Conservation (phyloP, 2,888 invertebrate species). For the Aleiodes alternator region DNA sequence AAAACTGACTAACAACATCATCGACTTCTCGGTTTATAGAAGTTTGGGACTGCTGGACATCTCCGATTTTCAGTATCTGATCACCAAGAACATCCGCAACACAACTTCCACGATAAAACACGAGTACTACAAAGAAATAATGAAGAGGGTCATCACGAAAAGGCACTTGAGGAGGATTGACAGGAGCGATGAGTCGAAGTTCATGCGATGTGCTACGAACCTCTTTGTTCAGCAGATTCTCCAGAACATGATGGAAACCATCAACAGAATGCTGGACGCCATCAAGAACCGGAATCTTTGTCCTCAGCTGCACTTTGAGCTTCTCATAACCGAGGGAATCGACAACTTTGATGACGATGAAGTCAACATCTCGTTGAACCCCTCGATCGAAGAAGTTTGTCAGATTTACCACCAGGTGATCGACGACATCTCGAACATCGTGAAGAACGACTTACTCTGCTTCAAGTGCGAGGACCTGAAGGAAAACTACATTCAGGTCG, state of each 20-base stretch:
- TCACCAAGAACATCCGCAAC: constrained; percentile 70
- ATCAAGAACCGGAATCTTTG: constrained; percentile 77
- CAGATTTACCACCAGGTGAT: constrained; percentile 79
- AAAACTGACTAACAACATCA: not conserved
- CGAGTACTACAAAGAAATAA: constrained; percentile 74
- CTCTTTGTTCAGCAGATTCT: constrained; percentile 81
- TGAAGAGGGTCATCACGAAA: constrained; percentile 61
- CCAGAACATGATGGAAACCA: constrained; percentile 82
- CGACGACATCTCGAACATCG: constrained; percentile 78
- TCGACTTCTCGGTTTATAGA: constrained; percentile 53
- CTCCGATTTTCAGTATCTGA: constrained; percentile 63
- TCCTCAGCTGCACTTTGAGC: constrained; percentile 80
- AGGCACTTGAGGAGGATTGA: constrained; percentile 60
- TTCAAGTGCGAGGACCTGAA: constrained; percentile 72
- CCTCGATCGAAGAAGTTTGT: constrained; percentile 79
- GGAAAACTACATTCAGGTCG: constrained; percentile 78
- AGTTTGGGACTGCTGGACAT: constrained; percentile 58
- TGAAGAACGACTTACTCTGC: constrained; percentile 78
- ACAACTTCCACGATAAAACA: constrained; percentile 72
- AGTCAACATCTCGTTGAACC: constrained; percentile 62
- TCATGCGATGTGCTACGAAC: constrained; percentile 74
- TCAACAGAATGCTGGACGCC: constrained; percentile 79
- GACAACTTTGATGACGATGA: not conserved
- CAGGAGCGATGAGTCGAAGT: constrained; percentile 66
- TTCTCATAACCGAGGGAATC: constrained; percentile 74